A percentile compares a stretch with the other conserved stretches of the same genome.
phyloP scores from a whole-genome alignment of 2,797 vertebrate species.

The Sebastes reedi region DNA sequence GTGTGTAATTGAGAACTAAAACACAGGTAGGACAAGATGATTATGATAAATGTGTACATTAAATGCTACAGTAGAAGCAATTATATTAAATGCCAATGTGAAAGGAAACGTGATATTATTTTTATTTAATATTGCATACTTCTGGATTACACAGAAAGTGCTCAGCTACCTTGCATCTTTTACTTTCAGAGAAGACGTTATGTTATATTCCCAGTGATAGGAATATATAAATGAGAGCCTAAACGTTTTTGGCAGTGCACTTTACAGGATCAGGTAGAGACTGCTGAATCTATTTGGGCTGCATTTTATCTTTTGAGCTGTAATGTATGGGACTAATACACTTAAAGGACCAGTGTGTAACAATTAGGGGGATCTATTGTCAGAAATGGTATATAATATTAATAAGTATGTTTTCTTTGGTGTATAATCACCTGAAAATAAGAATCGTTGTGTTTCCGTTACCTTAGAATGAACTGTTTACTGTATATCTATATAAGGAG shows the following conservation, averaged over 20 bases:
- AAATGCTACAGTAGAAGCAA: not conserved
- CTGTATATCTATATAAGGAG: too few species aligned
- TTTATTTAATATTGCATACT: constrained; percentile 4
- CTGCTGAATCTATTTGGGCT: not conserved
- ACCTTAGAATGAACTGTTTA: too few species aligned
- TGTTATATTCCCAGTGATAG: not conserved
- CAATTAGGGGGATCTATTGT: too few species aligned
- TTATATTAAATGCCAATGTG: not conserved
- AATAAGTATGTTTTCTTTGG: too few species aligned
- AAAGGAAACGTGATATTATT: not conserved
- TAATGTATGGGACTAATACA: not conserved
- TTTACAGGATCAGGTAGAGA: not conserved
- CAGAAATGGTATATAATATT: too few species aligned
- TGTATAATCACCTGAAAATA: too few species aligned
- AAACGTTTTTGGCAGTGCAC: not conserved
- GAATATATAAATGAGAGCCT: not conserved
- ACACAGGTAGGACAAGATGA: not conserved
- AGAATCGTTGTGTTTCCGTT: too few species aligned
- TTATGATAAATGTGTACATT: not conserved
- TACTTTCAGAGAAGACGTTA: constrained; percentile 4
- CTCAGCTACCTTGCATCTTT: constrained; percentile 12
- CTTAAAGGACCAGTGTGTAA: too few species aligned
- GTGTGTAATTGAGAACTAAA: not conserved
- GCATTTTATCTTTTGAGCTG: not conserved
- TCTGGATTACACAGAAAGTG: constrained; percentile 41